Evolutionary conservation across 2,113 vertebrate species (phyloP).

Genomic region (Nerophis lumbriciformis): DNA sequence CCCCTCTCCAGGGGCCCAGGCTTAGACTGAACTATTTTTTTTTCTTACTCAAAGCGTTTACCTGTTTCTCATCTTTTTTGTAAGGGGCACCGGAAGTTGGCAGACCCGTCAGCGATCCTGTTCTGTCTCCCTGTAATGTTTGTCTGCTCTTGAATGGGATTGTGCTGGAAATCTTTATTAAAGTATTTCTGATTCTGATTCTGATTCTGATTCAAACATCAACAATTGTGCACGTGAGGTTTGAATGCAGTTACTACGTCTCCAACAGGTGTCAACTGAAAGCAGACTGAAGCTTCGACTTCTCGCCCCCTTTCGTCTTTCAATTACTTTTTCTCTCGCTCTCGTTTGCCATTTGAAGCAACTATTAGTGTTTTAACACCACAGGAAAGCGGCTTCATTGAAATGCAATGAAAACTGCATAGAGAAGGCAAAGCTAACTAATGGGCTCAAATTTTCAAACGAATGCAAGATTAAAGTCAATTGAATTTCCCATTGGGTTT

Average conservation of each 20-base stretch:
- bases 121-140: too few relatives aligned
- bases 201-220: too few relatives aligned
- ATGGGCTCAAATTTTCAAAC: constrained; percentile 82
- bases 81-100: too few relatives aligned
- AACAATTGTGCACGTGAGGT: too few relatives aligned
- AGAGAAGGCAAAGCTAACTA: constrained; percentile 78
- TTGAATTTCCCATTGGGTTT: constrained; percentile 78
- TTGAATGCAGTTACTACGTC: constrained; percentile 51
- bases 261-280: constrained; percentile 8
- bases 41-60: too few relatives aligned
- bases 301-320: constrained; percentile 15
- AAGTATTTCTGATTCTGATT: too few relatives aligned
- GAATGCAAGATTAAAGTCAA: constrained; percentile 82
- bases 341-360: constrained; percentile 73
- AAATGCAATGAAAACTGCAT: constrained; percentile 77
- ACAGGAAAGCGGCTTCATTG: constrained; percentile 77
- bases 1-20: too few relatives aligned
- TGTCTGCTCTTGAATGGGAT: too few relatives aligned
- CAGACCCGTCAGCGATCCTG: too few relatives aligned
- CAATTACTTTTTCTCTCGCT: constrained; percentile 33
- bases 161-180: too few relatives aligned
- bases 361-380: constrained; percentile 77
- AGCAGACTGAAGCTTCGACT: constrained; percentile 26
- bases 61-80: too few relatives aligned
- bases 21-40: too few relatives aligned